phyloP scores from a whole-genome alignment of 2,113 vertebrate genomes.

The Shinisaurus crocodilurus region DNA sequence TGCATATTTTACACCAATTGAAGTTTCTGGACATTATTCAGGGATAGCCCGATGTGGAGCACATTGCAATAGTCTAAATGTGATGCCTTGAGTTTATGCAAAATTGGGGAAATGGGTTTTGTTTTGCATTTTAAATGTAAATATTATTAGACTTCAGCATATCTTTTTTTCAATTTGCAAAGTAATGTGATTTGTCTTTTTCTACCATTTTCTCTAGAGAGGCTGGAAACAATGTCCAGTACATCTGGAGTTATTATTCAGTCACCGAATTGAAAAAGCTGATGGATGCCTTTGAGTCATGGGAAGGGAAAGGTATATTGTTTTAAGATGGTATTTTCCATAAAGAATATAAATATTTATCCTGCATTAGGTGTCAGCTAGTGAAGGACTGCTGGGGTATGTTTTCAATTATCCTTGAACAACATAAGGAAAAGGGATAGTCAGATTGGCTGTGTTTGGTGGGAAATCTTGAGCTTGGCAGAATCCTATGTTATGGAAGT shows the following conservation, averaged over 20 bases:
- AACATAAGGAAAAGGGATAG: background rate
- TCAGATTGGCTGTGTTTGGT: background rate
- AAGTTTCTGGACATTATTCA: too few species aligned
- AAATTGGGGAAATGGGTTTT: background rate
- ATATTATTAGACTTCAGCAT: conserved; percentile 11
- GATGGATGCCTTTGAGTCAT: conserved; percentile 79
- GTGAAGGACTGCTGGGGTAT: background rate
- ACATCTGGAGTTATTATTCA: conserved; percentile 83
- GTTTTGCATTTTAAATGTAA: background rate
- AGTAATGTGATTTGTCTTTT: conserved; percentile 31
- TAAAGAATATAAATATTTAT: background rate
- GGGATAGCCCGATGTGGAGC: too few species aligned
- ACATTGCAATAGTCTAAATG: background rate
- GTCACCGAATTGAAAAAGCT: conserved; percentile 77
- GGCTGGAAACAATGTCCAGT: conserved; percentile 81
- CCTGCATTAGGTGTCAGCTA: background rate
- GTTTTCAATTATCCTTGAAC: background rate
- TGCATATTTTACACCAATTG: too few species aligned
- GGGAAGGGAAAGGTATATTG: conserved; percentile 78
- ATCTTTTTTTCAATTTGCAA: background rate
- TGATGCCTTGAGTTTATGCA: too few species aligned
- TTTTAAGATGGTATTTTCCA: background rate
- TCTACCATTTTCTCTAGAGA: conserved; percentile 74
- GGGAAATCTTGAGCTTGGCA: background rate
- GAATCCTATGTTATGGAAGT: background rate